Percentiles rank a stretch among this genome's conserved stretches.
Conservation (phyloP, 2,797 vertebrate species). For the Danio choprae region DNA sequence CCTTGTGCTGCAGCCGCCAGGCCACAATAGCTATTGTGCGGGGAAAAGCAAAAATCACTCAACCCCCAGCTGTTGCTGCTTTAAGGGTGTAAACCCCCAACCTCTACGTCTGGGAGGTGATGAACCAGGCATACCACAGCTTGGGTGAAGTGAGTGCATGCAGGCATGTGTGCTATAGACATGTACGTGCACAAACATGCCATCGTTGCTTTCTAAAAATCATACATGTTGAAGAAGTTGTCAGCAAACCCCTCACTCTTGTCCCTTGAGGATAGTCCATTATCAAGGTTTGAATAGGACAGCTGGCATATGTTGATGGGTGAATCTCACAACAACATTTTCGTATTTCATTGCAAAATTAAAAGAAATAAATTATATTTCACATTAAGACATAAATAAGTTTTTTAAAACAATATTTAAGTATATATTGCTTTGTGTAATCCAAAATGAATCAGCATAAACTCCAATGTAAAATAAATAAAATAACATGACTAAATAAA, state of each 20-base stretch:
- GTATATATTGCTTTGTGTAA: not conserved
- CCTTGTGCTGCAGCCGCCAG: slow-evolving; percentile 58
- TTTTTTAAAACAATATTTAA: not conserved
- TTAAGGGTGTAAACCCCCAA: slow-evolving; percentile 33
- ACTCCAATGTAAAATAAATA: not conserved
- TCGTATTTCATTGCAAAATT: not conserved
- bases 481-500: too few species aligned
- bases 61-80: slow-evolving; percentile 74
- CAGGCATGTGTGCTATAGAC: slow-evolving; percentile 17
- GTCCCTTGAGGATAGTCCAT: not conserved
- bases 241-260: slow-evolving; percentile 22
- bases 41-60: slow-evolving; percentile 27
- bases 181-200: slow-evolving; percentile 39
- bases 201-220: not conserved
- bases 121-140: slow-evolving; percentile 28
- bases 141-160: slow-evolving; percentile 19
- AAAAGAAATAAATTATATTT: not conserved
- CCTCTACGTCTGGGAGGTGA: not conserved
- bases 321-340: not conserved
- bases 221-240: slow-evolving; percentile 16
- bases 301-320: slow-evolving; percentile 9
- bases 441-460: not conserved
- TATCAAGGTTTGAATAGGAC: slow-evolving; percentile 17
- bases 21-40: slow-evolving; percentile 68
- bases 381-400: not conserved